A percentile compares a stretch with the other conserved stretches of the same genome.
Evolutionary conservation across 2,113 vertebrate genomes (phyloP).

Genomic region (Callipepla californica): DNA sequence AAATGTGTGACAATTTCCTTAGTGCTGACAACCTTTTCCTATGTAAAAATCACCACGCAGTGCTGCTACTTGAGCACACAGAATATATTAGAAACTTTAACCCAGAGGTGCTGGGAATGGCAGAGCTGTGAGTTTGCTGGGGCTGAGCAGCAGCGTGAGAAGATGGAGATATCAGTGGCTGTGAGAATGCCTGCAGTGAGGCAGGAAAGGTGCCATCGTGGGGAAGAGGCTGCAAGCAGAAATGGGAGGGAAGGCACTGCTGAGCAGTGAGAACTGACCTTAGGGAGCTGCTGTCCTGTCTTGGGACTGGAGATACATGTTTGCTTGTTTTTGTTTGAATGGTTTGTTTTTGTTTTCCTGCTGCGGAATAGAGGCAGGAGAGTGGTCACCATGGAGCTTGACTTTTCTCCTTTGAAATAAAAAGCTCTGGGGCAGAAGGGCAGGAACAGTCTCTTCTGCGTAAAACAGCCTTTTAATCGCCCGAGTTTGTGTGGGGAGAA

Average conservation of each 20-base stretch:
- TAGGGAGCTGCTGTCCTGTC: not conserved
- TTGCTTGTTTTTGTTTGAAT: not conserved
- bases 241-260: not conserved
- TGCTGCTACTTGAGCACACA: not conserved
- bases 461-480: not conserved
- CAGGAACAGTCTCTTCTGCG: not conserved
- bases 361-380: not conserved
- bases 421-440: not conserved
- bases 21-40: accelerated
- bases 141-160: not conserved
- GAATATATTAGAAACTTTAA: not conserved
- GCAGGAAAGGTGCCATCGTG: not conserved
- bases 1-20: not conserved
- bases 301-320: not conserved
- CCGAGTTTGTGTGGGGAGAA: not conserved
- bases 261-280: not conserved
- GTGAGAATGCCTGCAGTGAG: accelerated
- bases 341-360: not conserved
- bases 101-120: not conserved
- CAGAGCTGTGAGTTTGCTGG: accelerated
- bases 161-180: accelerated
- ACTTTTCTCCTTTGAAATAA: not conserved
- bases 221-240: accelerated
- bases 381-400: not conserved
- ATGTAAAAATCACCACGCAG: not conserved